These are phyloP conservation scores for Ia io DNA, from an alignment of 2,113 vertebrate species.

Conservation along the genomic window DNA sequence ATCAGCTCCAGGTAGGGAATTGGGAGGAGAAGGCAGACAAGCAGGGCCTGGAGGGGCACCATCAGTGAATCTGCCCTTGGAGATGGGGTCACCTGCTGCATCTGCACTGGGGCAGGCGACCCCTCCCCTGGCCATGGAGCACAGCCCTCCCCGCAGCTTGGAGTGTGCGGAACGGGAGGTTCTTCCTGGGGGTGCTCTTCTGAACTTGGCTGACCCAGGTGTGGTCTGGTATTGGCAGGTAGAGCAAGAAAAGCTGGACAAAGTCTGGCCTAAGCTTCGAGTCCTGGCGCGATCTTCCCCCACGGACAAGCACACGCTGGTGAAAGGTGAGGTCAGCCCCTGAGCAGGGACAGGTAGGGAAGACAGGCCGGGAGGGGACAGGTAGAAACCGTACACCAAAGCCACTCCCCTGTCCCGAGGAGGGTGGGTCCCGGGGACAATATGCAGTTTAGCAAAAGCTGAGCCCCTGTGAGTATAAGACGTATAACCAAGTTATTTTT, in stretches of 20 bases:
- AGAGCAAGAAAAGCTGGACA: conserved; percentile 96
- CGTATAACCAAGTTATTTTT: neutral
- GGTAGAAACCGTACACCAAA: neutral
- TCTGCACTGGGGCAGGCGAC: neutral
- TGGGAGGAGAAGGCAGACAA: neutral
- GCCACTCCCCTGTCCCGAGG: neutral
- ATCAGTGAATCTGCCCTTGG: accelerated
- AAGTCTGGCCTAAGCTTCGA: conserved; percentile 95
- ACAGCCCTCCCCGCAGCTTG: neutral
- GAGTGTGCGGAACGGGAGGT: neutral
- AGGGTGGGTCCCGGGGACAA: neutral
- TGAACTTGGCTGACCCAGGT: neutral
- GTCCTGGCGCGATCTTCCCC: conserved; percentile 96
- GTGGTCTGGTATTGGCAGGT: conserved; percentile 83
- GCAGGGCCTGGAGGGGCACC: neutral
- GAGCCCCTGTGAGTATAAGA: neutral
- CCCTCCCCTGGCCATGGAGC: accelerated
- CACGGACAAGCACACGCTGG: conserved; percentile 97
- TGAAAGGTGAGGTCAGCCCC: conserved; percentile 90
- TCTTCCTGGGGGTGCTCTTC: neutral
- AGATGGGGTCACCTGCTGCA: neutral
- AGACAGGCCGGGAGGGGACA: neutral
- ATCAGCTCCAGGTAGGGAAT: neutral
- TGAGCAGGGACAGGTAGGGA: neutral
- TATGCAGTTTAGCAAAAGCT: neutral